phyloP scores from a whole-genome alignment of 1,140 invertebrate species.

The Dreissena rostriformis region DNA sequence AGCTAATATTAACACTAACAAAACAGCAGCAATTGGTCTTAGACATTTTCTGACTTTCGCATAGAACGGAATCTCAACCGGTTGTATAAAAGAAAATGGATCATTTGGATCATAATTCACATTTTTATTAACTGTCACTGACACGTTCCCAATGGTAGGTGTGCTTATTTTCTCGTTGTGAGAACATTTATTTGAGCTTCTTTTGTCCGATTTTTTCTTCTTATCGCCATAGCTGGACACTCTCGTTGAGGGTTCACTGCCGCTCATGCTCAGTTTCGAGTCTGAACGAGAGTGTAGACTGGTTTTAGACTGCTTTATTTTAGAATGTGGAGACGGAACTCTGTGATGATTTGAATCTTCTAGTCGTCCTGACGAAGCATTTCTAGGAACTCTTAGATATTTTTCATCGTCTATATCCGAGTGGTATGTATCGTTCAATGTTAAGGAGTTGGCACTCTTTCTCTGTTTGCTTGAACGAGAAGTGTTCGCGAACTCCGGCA shows the following conservation, averaged over 20 bases:
- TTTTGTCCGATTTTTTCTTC: neutral
- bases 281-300: no score
- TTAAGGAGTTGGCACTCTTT: slow-evolving; percentile 6
- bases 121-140: slow-evolving; percentile 50
- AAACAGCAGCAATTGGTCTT: slow-evolving; percentile 27
- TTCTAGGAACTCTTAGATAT: no score
- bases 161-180: slow-evolving; percentile 1
- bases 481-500: slow-evolving; percentile 43
- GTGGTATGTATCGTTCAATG: no score
- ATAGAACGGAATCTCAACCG: slow-evolving; percentile 40
- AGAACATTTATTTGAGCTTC: neutral
- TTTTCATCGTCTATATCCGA: no score
- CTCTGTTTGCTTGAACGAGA: neutral
- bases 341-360: no score
- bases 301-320: no score
- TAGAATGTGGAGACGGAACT: no score
- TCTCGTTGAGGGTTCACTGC: slow-evolving; percentile 38
- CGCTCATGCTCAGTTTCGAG: no score
- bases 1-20: slow-evolving; percentile 42
- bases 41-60: slow-evolving; percentile 35
- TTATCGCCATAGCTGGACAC: slow-evolving; percentile 23
- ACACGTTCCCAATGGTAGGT: slow-evolving; percentile 37
- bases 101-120: slow-evolving; percentile 51
- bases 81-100: slow-evolving; percentile 51
- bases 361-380: no score